Conservation (phyloP, 2,113 vertebrate genomes). For the Lophura nycthemera region DNA sequence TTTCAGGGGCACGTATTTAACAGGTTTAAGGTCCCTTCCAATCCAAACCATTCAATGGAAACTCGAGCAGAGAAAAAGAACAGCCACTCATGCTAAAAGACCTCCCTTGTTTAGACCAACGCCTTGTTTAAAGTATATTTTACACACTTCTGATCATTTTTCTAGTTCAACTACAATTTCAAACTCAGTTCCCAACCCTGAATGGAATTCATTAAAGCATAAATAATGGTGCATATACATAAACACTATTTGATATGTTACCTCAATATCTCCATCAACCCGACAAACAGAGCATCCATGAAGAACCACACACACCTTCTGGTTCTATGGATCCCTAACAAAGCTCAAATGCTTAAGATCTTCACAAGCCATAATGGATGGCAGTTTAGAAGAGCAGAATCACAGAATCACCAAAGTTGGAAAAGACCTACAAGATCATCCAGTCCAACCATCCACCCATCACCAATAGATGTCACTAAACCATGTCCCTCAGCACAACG, state of each 20-base stretch:
- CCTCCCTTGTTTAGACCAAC: too few relatives aligned
- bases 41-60: not conserved
- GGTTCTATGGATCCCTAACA: not conserved
- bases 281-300: not conserved
- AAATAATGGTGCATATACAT: not conserved
- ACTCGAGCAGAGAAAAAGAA: not conserved
- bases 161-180: not conserved
- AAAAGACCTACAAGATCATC: too few relatives aligned
- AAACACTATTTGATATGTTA: not conserved
- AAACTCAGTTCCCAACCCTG: not conserved
- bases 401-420: too few relatives aligned
- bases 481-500: too few relatives aligned
- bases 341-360: not conserved
- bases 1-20: not conserved
- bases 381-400: not conserved
- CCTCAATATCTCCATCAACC: not conserved
- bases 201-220: not conserved
- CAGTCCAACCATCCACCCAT: too few relatives aligned
- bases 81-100: not conserved
- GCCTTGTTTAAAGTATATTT: not conserved
- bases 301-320: rapidly evolving
- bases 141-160: not conserved
- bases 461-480: too few relatives aligned
- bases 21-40: too few relatives aligned
- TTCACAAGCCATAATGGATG: not conserved